Conservation (phyloP, 2,888 invertebrate species). For the Dione vanillae region DNA sequence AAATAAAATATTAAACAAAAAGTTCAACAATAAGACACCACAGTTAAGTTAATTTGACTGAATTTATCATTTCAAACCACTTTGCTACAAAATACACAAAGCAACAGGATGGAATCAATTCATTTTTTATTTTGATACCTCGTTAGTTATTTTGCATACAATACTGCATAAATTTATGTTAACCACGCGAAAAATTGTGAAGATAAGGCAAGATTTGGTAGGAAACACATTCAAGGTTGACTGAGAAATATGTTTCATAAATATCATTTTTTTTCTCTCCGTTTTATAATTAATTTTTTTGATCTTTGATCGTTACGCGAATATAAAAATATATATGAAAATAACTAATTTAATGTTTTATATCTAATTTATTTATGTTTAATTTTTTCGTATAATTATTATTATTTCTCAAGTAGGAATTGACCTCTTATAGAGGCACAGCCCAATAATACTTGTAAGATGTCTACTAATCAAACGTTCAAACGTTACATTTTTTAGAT, state of each 20-base stretch:
- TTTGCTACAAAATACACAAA: neutral
- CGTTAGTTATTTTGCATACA: constrained; percentile 4
- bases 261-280: too few species aligned
- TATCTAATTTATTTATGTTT: too few species aligned
- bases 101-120: neutral
- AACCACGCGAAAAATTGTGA: neutral
- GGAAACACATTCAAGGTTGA: neutral
- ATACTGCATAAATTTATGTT: constrained; percentile 14
- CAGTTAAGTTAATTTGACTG: too few species aligned
- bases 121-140: constrained; percentile 7
- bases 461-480: too few species aligned
- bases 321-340: too few species aligned
- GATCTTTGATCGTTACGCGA: too few species aligned
- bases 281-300: too few species aligned
- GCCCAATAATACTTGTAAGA: too few species aligned
- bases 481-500: too few species aligned
- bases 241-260: neutral
- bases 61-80: neutral
- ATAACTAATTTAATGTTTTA: too few species aligned
- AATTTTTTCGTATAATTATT: neutral
- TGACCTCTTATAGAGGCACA: neutral
- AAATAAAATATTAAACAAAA: too few species aligned
- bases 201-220: neutral
- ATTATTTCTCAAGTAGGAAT: neutral
- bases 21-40: too few species aligned